Evolutionary conservation across 2,113 vertebrate genomes (phyloP).

Genomic region (Melanostigma gelatinosum): DNA sequence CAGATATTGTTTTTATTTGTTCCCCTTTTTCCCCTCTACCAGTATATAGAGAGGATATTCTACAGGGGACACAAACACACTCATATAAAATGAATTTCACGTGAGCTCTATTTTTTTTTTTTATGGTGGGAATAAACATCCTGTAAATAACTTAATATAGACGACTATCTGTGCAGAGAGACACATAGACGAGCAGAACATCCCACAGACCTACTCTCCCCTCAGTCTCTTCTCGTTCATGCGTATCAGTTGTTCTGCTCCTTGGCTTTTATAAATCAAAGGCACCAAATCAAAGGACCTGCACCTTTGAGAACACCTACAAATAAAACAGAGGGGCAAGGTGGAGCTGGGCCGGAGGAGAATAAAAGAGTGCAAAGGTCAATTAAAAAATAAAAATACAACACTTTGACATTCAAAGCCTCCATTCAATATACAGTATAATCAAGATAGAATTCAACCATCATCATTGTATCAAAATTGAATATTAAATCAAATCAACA

Average conservation of each 20-base stretch:
- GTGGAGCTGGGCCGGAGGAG: background rate
- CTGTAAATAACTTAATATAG: constrained; percentile 51
- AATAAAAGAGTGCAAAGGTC: constrained; percentile 19
- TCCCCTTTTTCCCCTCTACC: background rate
- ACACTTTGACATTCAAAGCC: background rate
- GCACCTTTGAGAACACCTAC: constrained; percentile 47
- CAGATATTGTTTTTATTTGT: constrained; percentile 50
- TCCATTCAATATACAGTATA: background rate
- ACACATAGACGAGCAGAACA: background rate
- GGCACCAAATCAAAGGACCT: constrained; percentile 50
- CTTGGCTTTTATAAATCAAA: constrained; percentile 55
- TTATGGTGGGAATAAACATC: constrained; percentile 45
- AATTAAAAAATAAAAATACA: background rate
- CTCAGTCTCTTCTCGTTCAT: constrained; percentile 32
- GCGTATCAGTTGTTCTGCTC: constrained; percentile 48
- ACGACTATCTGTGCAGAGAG: constrained; percentile 10
- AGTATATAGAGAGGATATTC: constrained; percentile 20
- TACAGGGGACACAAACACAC: constrained; percentile 16
- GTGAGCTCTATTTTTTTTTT: background rate
- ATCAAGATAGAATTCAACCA: background rate
- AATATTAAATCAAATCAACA: background rate
- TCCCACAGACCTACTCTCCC: constrained; percentile 20
- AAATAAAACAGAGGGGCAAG: constrained; percentile 44
- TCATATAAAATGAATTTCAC: constrained; percentile 38
- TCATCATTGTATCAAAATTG: background rate